phyloP scores from a whole-genome alignment of 64 coral and sea anemone genomes.

The Pocillopora damicornis region DNA sequence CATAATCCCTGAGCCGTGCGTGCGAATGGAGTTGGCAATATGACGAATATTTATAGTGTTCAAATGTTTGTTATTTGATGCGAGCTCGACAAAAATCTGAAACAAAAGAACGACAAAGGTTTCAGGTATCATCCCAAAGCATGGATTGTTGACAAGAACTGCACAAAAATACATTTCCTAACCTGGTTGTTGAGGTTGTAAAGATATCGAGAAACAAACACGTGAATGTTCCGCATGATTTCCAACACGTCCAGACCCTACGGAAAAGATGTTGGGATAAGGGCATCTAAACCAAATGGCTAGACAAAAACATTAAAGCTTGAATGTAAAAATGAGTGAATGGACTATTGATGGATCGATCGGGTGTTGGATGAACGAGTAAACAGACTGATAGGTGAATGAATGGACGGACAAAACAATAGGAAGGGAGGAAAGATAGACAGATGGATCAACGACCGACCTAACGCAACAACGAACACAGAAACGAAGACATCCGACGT shows the following conservation, averaged over 20 bases:
- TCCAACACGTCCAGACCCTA: conserved; percentile 96
- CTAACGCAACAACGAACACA: too few relatives aligned
- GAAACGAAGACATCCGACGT: too few relatives aligned
- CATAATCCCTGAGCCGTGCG: conserved; percentile 97
- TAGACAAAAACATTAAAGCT: not conserved
- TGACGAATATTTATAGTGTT: conserved; percentile 99
- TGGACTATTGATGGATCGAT: too few relatives aligned
- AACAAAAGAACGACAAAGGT: not conserved
- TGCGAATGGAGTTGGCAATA: conserved; percentile 97
- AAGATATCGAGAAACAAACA: conserved; percentile 93
- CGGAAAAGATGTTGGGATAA: not conserved
- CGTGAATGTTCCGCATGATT: conserved; percentile 98
- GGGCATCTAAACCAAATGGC: not conserved
- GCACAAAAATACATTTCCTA: not conserved
- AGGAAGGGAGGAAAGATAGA: too few relatives aligned
- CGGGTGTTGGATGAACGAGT: too few relatives aligned
- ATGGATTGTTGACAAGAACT: not conserved
- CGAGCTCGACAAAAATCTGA: conserved; percentile 93
- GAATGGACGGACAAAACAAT: too few relatives aligned
- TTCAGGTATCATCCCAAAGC: not conserved
- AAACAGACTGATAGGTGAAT: too few relatives aligned
- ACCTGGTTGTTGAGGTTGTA: conserved; percentile 99
- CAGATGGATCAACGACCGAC: too few relatives aligned
- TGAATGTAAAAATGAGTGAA: too few relatives aligned
- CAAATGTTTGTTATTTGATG: conserved; percentile 95